A percentile compares a stretch with the other conserved stretches of the same genome.
These are phyloP conservation scores for Nasalis larvatus DNA, from an alignment of 2,113 vertebrate genomes.

Conservation along the genomic window DNA sequence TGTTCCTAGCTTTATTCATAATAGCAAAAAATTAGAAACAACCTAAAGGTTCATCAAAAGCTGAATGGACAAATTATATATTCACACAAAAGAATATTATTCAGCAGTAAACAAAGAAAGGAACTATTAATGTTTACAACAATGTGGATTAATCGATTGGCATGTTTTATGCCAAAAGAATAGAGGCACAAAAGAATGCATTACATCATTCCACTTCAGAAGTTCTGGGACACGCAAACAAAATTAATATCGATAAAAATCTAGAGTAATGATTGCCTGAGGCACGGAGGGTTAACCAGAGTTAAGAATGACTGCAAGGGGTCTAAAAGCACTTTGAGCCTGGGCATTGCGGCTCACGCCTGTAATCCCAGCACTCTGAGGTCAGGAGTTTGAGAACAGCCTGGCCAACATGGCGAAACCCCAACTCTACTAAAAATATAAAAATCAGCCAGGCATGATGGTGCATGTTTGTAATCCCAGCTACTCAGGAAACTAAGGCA, in stretches of 20 bases:
- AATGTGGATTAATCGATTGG: neutral
- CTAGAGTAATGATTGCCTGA: neutral
- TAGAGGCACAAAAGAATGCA: neutral
- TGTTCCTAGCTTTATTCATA: neutral
- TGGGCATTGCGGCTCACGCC: too few species aligned
- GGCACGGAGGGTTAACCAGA: neutral
- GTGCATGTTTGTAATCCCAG: too few species aligned
- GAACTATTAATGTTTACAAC: neutral
- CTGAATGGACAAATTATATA: neutral
- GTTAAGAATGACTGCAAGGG: neutral
- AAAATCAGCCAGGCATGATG: too few species aligned
- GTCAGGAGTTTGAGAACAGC: too few species aligned
- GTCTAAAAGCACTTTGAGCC: neutral
- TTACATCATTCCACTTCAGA: neutral
- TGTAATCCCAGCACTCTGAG: too few species aligned
- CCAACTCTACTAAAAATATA: too few species aligned
- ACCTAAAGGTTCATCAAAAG: neutral
- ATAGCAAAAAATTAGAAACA: neutral
- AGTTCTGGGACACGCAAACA: neutral
- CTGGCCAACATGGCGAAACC: too few species aligned
- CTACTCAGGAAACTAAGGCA: too few species aligned
- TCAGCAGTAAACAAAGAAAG: neutral
- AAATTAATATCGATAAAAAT: neutral
- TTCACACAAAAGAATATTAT: neutral
- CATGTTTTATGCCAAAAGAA: neutral